phyloP scores from a whole-genome alignment of 2,797 vertebrate species.

The Gastrophryne carolinensis region DNA sequence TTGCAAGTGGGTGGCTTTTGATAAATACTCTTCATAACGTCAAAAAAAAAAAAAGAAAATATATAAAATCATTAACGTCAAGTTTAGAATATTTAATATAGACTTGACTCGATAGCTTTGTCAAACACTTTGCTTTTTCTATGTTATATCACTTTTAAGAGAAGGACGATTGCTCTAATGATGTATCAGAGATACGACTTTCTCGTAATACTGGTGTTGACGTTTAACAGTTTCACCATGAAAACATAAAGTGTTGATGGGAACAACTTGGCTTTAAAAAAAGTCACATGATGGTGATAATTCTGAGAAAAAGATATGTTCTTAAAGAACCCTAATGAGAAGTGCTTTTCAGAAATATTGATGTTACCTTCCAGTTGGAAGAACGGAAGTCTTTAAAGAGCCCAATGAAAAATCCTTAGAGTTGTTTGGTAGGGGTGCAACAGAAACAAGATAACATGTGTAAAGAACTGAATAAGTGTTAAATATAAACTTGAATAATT shows the following conservation, averaged over 20 bases:
- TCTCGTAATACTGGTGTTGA: not conserved
- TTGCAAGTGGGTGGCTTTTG: conserved; percentile 83
- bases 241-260: not conserved
- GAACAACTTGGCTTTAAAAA: not conserved
- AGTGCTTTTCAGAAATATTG: no score
- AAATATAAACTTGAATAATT: no score
- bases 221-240: not conserved
- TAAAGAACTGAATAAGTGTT: no score
- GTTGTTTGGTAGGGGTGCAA: no score
- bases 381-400: no score
- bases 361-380: no score
- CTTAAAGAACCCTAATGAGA: not conserved
- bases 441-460: no score
- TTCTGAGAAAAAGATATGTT: not conserved
- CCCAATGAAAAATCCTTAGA: no score
- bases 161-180: conserved; percentile 51
- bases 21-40: conserved; percentile 90
- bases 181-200: not conserved
- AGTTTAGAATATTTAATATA: conserved; percentile 78
- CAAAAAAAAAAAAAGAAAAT: conserved; percentile 68
- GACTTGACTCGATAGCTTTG: conserved; percentile 69
- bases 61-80: conserved; percentile 82
- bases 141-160: conserved; percentile 46
- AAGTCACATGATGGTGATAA: not conserved
- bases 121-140: conserved; percentile 57